Percentiles rank a stretch among this genome's conserved stretches.
Evolutionary conservation across 2,888 invertebrate genomes (phyloP).

Genomic region (Amiota minor): DNA sequence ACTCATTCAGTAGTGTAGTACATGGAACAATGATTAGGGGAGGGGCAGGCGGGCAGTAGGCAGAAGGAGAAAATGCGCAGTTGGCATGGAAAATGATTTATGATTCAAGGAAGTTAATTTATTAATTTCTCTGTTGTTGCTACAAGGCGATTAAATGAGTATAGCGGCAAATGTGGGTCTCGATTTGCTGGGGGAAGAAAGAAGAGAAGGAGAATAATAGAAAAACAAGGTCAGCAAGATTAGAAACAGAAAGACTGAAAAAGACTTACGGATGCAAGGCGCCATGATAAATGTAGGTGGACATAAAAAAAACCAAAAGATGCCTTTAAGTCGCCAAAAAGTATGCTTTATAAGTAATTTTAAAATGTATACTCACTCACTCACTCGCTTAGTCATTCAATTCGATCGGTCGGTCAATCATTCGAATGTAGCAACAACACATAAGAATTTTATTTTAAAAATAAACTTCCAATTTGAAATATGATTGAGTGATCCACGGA

Average conservation of each 20-base stretch:
- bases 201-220: not conserved
- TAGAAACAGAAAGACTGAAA: constrained; percentile 4
- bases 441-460: no score
- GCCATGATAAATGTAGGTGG: no score
- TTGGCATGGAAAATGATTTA: constrained; percentile 64
- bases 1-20: not conserved
- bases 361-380: not conserved
- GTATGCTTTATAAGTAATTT: constrained; percentile 9
- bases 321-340: constrained; percentile 8
- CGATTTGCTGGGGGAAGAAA: not conserved
- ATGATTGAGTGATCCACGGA: not conserved
- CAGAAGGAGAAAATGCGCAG: constrained; percentile 39
- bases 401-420: no score
- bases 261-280: not conserved
- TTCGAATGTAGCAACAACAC: no score
- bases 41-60: not conserved
- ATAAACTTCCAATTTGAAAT: not conserved
- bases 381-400: not conserved
- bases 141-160: not conserved
- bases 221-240: constrained; percentile 18
- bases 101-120: constrained; percentile 66
- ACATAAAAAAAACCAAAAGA: not conserved
- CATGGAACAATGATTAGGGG: not conserved
- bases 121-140: constrained; percentile 55
- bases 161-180: constrained; percentile 10